Percentiles rank a stretch among this genome's conserved stretches.
Conservation (phyloP, 1,140 invertebrate genomes). For the Aphaenogaster rudis region DNA sequence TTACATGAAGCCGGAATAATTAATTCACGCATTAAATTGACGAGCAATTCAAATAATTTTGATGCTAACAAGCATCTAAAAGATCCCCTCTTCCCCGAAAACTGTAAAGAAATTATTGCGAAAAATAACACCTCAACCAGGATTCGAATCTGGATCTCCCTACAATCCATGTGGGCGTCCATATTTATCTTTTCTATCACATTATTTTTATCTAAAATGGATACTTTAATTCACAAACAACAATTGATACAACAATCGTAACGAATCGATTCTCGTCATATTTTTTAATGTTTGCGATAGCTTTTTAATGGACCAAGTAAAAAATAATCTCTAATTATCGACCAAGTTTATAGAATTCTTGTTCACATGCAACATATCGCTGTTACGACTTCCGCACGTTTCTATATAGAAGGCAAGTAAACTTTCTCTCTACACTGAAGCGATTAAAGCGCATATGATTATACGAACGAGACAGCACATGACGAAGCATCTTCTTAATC, state of each 20-base stretch:
- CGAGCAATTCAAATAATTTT: no score
- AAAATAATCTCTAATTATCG: neutral
- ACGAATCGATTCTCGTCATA: neutral
- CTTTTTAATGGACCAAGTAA: neutral
- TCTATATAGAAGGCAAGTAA: neutral
- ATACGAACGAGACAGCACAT: neutral
- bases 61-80: no score
- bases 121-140: no score
- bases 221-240: neutral
- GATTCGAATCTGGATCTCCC: no score
- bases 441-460: conserved; percentile 13
- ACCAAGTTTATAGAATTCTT: neutral
- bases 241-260: neutral
- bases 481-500: neutral
- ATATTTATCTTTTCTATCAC: neutral
- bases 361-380: neutral
- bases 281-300: neutral
- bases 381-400: conserved; percentile 16
- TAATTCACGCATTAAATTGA: no score
- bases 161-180: no score
- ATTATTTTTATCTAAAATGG: neutral
- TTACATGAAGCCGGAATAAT: no score
- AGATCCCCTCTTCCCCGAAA: no score
- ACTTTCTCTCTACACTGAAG: conserved; percentile 18
- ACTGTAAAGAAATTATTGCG: no score